These are phyloP conservation scores for Pollenia labialis DNA, from an alignment of 2,888 invertebrate genomes.

Conservation along the genomic window DNA sequence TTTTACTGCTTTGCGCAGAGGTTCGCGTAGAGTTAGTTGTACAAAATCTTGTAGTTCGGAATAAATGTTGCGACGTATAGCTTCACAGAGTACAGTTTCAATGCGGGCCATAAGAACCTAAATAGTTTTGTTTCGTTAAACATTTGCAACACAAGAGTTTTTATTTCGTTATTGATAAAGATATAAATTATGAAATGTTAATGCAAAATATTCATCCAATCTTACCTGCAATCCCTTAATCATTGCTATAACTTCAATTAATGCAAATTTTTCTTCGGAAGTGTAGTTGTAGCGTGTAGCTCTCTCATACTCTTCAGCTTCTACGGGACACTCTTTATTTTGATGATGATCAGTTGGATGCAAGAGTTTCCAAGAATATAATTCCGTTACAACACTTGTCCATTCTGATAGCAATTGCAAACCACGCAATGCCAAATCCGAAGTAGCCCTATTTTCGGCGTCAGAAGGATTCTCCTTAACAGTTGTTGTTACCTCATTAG, in stretches of 20 bases:
- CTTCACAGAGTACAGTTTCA: slow-evolving; percentile 97
- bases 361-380: slow-evolving; percentile 98
- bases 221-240: slow-evolving; percentile 95
- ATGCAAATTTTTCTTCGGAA: slow-evolving; percentile 97
- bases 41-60: slow-evolving; percentile 98
- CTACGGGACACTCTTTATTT: slow-evolving; percentile 96
- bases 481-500: slow-evolving; percentile 92
- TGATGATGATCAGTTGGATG: slow-evolving; percentile 99
- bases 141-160: slow-evolving; percentile 82
- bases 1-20: slow-evolving; percentile 97
- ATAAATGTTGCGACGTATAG: slow-evolving; percentile 95
- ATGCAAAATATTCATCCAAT: background rate
- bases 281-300: slow-evolving; percentile 99
- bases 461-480: slow-evolving; percentile 97
- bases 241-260: slow-evolving; percentile 99
- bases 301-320: slow-evolving; percentile 99
- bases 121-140: background rate
- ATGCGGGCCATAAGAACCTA: slow-evolving; percentile 98
- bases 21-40: slow-evolving; percentile 94
- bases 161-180: background rate
- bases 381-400: slow-evolving; percentile 98
- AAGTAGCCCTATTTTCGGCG: slow-evolving; percentile 94
- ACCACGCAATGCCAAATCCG: slow-evolving; percentile 95
- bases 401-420: slow-evolving; percentile 97
- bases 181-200: background rate